Evolutionary conservation across 1,140 invertebrate species (phyloP).

Genomic region (Megalonaias nervosa): DNA sequence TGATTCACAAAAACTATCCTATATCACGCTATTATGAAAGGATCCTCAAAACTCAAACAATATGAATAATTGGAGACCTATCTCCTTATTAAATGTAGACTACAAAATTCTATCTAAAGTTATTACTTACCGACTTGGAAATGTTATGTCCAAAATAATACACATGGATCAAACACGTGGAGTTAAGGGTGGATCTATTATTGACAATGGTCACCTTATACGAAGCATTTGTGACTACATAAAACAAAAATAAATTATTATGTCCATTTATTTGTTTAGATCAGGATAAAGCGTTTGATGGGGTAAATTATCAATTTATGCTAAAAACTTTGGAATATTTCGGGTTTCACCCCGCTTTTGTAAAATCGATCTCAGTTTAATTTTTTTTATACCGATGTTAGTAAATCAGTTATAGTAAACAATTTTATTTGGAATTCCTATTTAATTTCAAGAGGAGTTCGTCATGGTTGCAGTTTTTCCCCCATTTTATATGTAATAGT

Average conservation of each 20-base stretch:
- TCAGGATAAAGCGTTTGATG: constrained; percentile 48
- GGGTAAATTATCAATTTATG: constrained; percentile 40
- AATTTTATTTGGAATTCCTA: constrained; percentile 54
- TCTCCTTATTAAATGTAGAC: constrained; percentile 49
- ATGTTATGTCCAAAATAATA: constrained; percentile 33
- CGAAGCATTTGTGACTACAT: constrained; percentile 47
- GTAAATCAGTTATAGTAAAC: constrained; percentile 46
- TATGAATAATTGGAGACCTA: constrained; percentile 45
- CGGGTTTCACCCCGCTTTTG: constrained; percentile 41
- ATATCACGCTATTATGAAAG: constrained; percentile 47
- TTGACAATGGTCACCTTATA: constrained; percentile 48
- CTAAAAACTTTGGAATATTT: constrained; percentile 34
- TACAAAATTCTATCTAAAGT: constrained; percentile 47
- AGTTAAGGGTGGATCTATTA: neutral
- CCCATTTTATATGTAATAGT: constrained; percentile 70
- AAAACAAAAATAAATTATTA: constrained; percentile 34
- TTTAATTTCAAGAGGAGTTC: constrained; percentile 57
- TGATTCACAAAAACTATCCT: constrained; percentile 33
- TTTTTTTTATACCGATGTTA: constrained; percentile 41
- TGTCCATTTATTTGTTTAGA: constrained; percentile 42
- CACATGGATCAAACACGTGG: constrained; percentile 44
- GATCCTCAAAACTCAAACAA: constrained; percentile 24
- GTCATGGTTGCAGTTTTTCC: constrained; percentile 69
- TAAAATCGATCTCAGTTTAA: constrained; percentile 50
- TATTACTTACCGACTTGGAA: constrained; percentile 31